A percentile compares a stretch with the other conserved stretches of the same genome.
phyloP scores from a whole-genome alignment of 64 coral and sea anemone genomes.

The Platygyra sinensis region DNA sequence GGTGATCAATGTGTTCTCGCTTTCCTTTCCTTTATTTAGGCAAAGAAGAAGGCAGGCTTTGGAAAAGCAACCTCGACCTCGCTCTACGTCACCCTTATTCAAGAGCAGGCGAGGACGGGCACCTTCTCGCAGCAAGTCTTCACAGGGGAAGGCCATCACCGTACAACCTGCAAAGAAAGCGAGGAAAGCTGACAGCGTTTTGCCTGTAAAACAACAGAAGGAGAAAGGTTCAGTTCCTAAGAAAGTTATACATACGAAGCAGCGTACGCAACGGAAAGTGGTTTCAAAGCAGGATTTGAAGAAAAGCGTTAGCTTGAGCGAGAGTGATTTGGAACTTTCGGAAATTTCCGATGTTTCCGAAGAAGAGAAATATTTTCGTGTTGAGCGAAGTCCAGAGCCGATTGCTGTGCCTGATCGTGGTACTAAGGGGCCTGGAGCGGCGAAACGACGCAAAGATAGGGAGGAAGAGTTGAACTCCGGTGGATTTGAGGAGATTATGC shows the following conservation, averaged over 20 bases:
- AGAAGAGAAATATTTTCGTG: slow-evolving; percentile 58
- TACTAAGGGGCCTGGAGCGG: not conserved
- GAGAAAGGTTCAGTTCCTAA: not conserved
- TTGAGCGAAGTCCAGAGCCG: slow-evolving; percentile 30
- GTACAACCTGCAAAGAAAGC: slow-evolving; percentile 21
- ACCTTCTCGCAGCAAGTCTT: not conserved
- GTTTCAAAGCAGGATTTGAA: not conserved
- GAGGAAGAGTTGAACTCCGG: not conserved
- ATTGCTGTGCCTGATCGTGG: not conserved
- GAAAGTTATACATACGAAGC: not conserved
- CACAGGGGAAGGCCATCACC: slow-evolving; percentile 1
- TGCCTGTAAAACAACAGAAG: not conserved
- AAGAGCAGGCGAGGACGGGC: not conserved
- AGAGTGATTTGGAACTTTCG: slow-evolving; percentile 64
- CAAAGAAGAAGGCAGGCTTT: slow-evolving; percentile 52
- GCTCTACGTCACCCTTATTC: not conserved
- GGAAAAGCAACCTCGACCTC: slow-evolving; percentile 18
- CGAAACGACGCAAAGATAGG: not conserved
- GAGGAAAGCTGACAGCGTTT: not conserved
- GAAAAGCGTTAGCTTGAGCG: slow-evolving; percentile 33
- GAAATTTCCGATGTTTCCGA: slow-evolving; percentile 45
- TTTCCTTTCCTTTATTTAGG: not conserved
- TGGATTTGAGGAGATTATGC: not conserved
- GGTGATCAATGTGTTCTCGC: too few species aligned
- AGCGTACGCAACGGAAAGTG: not conserved